phyloP scores from a whole-genome alignment of 2,797 vertebrate species.

The Rachycentron canadum region DNA sequence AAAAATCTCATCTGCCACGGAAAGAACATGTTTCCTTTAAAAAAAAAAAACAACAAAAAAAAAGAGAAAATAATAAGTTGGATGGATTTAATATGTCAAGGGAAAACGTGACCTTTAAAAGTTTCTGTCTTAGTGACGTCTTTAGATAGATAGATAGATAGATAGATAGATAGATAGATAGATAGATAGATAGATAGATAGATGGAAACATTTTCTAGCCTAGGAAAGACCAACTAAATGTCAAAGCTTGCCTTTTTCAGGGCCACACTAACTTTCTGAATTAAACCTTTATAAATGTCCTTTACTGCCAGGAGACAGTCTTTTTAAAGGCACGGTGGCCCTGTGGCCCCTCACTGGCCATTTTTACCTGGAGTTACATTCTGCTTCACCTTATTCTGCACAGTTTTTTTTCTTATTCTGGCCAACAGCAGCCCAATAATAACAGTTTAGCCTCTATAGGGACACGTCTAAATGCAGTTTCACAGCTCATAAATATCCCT shows the following conservation, averaged over 20 bases:
- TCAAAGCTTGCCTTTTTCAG: conserved; percentile 55
- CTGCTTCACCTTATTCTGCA: background rate
- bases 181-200: background rate
- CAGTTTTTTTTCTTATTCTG: background rate
- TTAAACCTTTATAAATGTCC: conserved; percentile 62
- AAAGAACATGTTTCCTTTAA: background rate
- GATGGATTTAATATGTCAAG: background rate
- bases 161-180: conserved; percentile 5
- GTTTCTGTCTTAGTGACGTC: background rate
- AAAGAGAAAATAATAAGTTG: background rate
- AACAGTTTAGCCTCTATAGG: background rate
- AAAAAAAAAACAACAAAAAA: no score
- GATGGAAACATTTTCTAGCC: background rate
- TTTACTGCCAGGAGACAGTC: conserved; percentile 43
- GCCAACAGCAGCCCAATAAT: background rate
- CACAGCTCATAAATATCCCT: conserved; percentile 1
- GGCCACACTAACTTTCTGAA: conserved; percentile 22
- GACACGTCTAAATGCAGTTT: background rate
- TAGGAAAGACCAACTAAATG: conserved; percentile 43
- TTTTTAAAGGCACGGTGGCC: conserved; percentile 35
- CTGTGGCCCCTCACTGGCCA: conserved; percentile 11
- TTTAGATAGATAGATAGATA: conserved; percentile 7
- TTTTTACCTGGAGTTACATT: conserved; percentile 32
- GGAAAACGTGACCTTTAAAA: conserved; percentile 14
- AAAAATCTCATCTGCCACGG: background rate